phyloP scores from a whole-genome alignment of 1,140 invertebrate species.

The Chymomyza costata region DNA sequence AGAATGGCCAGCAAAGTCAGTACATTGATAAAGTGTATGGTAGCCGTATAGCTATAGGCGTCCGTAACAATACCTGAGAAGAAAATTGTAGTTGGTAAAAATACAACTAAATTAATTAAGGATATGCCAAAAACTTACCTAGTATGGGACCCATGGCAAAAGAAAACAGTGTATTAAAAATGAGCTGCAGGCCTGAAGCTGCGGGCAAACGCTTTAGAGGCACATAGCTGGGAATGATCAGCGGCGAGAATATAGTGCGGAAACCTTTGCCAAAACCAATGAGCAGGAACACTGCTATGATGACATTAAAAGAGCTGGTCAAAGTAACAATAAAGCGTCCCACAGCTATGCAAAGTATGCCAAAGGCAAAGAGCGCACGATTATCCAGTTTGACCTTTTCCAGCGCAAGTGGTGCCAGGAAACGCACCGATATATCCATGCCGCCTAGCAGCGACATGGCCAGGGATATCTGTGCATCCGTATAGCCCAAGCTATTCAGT shows the following conservation, averaged over 20 bases:
- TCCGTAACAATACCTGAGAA: constrained; percentile 49
- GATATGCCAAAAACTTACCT: constrained; percentile 75
- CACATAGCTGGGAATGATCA: constrained; percentile 82
- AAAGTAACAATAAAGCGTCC: constrained; percentile 76
- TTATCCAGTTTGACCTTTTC: constrained; percentile 80
- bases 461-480: constrained; percentile 77
- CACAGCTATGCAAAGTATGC: constrained; percentile 79
- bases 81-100: background rate
- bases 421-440: constrained; percentile 79
- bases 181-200: constrained; percentile 81
- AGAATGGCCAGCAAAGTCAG: constrained; percentile 46
- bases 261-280: constrained; percentile 83
- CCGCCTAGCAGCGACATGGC: constrained; percentile 80
- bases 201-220: constrained; percentile 79
- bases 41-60: constrained; percentile 44
- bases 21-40: constrained; percentile 56
- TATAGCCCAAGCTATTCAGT: constrained; percentile 78
- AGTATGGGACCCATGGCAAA: constrained; percentile 79
- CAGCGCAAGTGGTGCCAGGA: constrained; percentile 79
- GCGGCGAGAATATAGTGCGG: constrained; percentile 81
- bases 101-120: background rate
- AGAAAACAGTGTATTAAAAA: constrained; percentile 80
- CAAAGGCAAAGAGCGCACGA: constrained; percentile 81
- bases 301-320: constrained; percentile 44
- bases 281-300: constrained; percentile 52